Base-by-base conservation (phyloP, 2,797 vertebrate genomes). In the Halcyon badia region DNA sequence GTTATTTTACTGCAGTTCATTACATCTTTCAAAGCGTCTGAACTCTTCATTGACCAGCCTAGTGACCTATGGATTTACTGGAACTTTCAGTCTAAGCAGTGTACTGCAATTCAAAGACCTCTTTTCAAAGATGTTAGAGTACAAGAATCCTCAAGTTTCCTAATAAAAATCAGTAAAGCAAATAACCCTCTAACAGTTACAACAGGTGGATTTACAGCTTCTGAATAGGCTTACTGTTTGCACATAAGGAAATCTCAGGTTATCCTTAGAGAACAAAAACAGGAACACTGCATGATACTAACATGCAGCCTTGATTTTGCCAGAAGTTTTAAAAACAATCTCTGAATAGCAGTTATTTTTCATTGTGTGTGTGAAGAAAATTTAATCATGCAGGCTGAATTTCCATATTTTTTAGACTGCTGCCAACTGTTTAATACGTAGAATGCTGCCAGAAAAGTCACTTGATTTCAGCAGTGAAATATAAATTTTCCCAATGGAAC, bases 161-260 rank as follows among this genome's bases (percentile, higher is more conserved):
- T 97, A 96, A 97, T 97, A 98, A 99, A 96, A 98, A 98, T 95
- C 96, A 97, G 96, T 95, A 98, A 98, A 98, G 94, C 96, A 98
- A 98, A 98, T 97, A 98, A 88, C 78, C 48, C 71, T 91, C 78
- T 96, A 94, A 96, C 94, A 98, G 94, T 97, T 98, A 98, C 97
- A 98, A 98, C 97, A 98, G 98, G 98, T 99, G 98, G 97, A 98
- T 97, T 97, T 96, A 96, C 92, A 91, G 89, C 57, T 80, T 91
- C 96, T 99, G 97, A 99, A 99, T 98, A 97, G 98, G 94, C 61
- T 89, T 95, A 98, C 98, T 99, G 98, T 98, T 98, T 87, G 26
- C 62, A 91, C 77, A 96, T 96, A 97, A 95, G 94, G 94, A 98
- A 97, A 98, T 95, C 90, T 97, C 94, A 85, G 92, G 94, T 96